Percentiles rank a stretch among this genome's conserved stretches.
phyloP scores from a whole-genome alignment of 2,888 invertebrate genomes.

The Hemicrepidius hirtus region DNA sequence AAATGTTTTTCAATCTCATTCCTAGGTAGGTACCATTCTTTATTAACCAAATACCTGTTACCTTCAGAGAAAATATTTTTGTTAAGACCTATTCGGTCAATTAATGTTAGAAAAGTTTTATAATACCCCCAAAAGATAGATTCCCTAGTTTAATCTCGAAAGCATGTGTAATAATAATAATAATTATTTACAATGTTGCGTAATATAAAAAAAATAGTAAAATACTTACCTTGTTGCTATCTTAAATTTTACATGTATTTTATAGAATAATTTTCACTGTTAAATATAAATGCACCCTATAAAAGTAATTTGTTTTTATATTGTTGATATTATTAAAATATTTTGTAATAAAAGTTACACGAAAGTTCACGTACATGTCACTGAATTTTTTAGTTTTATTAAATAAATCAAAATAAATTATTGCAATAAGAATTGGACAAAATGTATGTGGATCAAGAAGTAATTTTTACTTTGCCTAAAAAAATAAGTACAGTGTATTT shows the following conservation, averaged over 20 bases:
- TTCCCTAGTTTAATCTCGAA: neutral
- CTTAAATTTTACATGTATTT: slow-evolving; percentile 24
- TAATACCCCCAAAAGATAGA: neutral
- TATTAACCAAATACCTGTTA: slow-evolving; percentile 44
- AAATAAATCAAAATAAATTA: slow-evolving; percentile 21
- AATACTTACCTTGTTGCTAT: slow-evolving; percentile 8
- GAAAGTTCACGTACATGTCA: slow-evolving; percentile 18
- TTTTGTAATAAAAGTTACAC: slow-evolving; percentile 20
- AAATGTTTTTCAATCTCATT: slow-evolving; percentile 27
- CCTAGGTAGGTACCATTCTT: slow-evolving; percentile 4
- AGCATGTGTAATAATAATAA: too few species aligned
- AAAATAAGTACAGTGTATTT: slow-evolving; percentile 11
- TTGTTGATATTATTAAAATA: slow-evolving; percentile 8
- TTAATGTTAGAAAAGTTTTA: slow-evolving; percentile 29
- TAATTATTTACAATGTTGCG: too few species aligned
- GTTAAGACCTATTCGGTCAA: slow-evolving; percentile 35
- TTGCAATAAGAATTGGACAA: slow-evolving; percentile 10
- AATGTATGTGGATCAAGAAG: slow-evolving; percentile 19
- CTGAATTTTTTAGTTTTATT: neutral
- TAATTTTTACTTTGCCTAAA: slow-evolving; percentile 22
- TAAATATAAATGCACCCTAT: slow-evolving; percentile 22
- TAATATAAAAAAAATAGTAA: slow-evolving; percentile 6
- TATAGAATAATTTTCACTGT: slow-evolving; percentile 23
- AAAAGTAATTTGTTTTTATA: slow-evolving; percentile 17
- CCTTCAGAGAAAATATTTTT: slow-evolving; percentile 42